Conservation (phyloP, 2,888 invertebrate species). For the Lithophane socia region DNA sequence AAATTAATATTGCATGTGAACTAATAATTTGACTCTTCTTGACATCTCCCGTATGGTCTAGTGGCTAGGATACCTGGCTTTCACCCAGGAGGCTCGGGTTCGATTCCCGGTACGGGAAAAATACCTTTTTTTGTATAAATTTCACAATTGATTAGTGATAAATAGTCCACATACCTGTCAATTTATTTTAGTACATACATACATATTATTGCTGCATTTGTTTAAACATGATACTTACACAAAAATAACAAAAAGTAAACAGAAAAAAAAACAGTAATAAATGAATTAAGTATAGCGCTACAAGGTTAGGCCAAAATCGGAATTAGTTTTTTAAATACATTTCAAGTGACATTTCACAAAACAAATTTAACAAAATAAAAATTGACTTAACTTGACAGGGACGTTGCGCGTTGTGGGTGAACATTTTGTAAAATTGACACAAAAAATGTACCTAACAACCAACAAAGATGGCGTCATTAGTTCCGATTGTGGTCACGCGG, state of each 20-base stretch:
- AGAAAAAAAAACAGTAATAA: too few species aligned
- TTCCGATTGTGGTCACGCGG: not conserved
- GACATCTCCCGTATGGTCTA: conserved; percentile 79
- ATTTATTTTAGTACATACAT: not conserved
- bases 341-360: not conserved
- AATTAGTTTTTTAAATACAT: not conserved
- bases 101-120: conserved; percentile 90
- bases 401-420: not conserved
- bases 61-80: conserved; percentile 94
- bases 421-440: not conserved
- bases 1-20: not conserved
- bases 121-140: not conserved
- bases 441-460: not conserved
- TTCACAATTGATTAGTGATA: not conserved
- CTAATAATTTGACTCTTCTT: fast-evolving
- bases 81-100: conserved; percentile 94
- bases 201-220: not conserved
- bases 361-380: not conserved
- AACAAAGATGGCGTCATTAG: not conserved
- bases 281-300: not conserved
- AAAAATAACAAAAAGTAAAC: too few species aligned
- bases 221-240: not conserved
- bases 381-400: not conserved
- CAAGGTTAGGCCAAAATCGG: not conserved
- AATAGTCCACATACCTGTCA: not conserved